Base-by-base conservation (phyloP, 2,113 vertebrate species). In the Clinocottus analis region DNA sequence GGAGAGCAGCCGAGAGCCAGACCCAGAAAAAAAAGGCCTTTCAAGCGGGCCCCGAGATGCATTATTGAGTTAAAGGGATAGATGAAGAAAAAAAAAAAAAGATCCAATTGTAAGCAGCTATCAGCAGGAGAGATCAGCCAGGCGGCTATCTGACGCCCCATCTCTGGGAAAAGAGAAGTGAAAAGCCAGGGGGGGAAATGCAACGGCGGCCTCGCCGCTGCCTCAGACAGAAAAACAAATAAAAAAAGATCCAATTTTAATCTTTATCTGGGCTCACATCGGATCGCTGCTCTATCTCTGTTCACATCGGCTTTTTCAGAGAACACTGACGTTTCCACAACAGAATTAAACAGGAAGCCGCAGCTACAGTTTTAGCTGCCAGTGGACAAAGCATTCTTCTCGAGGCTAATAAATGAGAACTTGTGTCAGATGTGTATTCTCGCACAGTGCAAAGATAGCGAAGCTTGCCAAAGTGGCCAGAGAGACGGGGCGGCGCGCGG, bases 211-310 rank as follows among this genome's bases (percentile, higher is more conserved):
- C 91, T 73, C 79, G 80, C 82, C 82, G 85, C 90, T 84, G 91
- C 89, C 87, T 93, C 91, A 93, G 91, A 94, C 92, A 92, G 86
- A 93, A 95, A n/a, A 94, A 93, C 93, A 94, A 94, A 95, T 94
- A 91, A 92, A 93, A 77, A 93, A 93, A 92, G 90, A 94, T 94
- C 94, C 92, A 93, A 94, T 95, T 95, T 95, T 90, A 92, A 93
- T 93, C 87, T 83, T 91, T 94, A 95, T 95, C 94, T 79, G 75
- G 41, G 37, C 83, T 92, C 91, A 91, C 92, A 95, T 95, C 94
- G 87, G 93, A 95, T 95, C 94, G 85, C 91, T 76, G 88, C 88
- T 7, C 91, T 94, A 95, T 95, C 95, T 93, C 62, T 69, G 89
- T 75, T 92, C 93, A 93, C 90, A 95, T 95, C 95, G 58, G 83